Evolutionary conservation across 2,888 invertebrate species (phyloP).

Genomic region (Zaprionus lineosus): DNA sequence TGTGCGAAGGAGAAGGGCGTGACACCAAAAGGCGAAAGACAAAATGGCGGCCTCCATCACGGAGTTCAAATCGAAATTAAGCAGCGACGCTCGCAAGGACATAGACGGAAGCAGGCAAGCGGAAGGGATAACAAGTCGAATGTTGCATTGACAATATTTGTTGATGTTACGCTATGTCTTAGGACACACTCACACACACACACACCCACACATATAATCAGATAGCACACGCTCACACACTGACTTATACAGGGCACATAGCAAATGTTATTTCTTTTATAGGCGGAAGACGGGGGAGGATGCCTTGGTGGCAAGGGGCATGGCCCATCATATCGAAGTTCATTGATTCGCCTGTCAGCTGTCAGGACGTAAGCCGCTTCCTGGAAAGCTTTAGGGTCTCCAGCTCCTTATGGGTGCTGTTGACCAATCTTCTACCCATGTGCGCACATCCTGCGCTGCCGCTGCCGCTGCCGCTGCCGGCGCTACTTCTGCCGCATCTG

Average conservation of each 20-base stretch:
- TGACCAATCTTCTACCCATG: constrained; percentile 50
- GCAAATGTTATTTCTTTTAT: constrained; percentile 53
- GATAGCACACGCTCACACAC: constrained; percentile 2
- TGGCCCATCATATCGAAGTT: constrained; percentile 67
- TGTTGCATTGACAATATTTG: constrained; percentile 75
- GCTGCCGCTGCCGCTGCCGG: too few relatives aligned
- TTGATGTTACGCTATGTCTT: constrained; percentile 56
- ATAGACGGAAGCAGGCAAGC: constrained; percentile 59
- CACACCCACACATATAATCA: constrained; percentile 2
- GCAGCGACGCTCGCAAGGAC: constrained; percentile 32
- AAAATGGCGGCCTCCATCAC: constrained; percentile 68
- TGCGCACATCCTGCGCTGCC: constrained; percentile 38
- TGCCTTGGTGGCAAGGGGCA: constrained; percentile 33
- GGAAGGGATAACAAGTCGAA: constrained; percentile 76
- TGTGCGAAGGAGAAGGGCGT: too few relatives aligned
- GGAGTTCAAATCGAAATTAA: constrained; percentile 75
- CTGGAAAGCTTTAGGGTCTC: constrained; percentile 42
- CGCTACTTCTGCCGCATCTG: constrained; percentile 48
- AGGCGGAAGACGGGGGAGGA: constrained; percentile 3
- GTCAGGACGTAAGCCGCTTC: constrained; percentile 72
- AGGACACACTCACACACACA: constrained; percentile 41
- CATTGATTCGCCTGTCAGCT: constrained; percentile 76
- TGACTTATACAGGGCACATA: constrained; percentile 17
- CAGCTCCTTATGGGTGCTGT: constrained; percentile 25
- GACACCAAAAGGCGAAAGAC: constrained; percentile 38